Base-by-base conservation (phyloP, 53 echinoderm and acorn worm genomes). In the Henricia sp. region DNA sequence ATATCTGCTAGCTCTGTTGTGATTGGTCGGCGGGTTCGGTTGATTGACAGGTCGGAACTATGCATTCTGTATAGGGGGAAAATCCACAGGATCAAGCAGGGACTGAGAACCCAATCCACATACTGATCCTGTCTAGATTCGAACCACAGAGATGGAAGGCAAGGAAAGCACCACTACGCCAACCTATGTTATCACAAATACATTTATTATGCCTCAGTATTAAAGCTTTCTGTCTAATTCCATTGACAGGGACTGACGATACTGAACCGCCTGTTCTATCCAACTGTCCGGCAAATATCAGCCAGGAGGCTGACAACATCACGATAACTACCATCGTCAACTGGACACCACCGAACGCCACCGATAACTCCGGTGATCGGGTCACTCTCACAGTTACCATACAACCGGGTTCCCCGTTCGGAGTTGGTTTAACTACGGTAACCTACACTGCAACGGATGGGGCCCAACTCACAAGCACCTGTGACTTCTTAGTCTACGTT, bases 361-460 rank as follows among this genome's bases (percentile, higher is more conserved):
- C 40, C 3, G 89, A 89, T 28, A 89, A 93, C 65, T 72, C 87
- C 4, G 62, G 62, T 1, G 90, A 87, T 3, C 27, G 28, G 9
- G 52, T 84, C 0, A 64, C 46, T 0, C 67, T 89, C 12, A 54
- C 71, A 16, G 50, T 67, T 16, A 87, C 73, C 30, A 52, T 62
- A 5, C 37, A 62, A 0, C 65, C 84, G 25, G 84, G 84, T 16
- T 59, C 71, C 13, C 66, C 66, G 10, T 90, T 93, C 53, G 27
- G 59, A 5, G 39, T 87, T 48, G 87, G 88, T 3, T 68, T 43
- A 13, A 71, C 77, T 0, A 42, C 25, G 8, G 90, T 93, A 37
- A 60, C 39, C 8, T 83, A 87, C 52, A 87, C 56, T 41, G 83
- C 84, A 2, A 74, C 72, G 0, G 93, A 93, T 52, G 32, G 23